A percentile compares a stretch with the other conserved stretches of the same genome.
phyloP scores from a whole-genome alignment of 1,140 invertebrate species.

The Penaeus japonicus region DNA sequence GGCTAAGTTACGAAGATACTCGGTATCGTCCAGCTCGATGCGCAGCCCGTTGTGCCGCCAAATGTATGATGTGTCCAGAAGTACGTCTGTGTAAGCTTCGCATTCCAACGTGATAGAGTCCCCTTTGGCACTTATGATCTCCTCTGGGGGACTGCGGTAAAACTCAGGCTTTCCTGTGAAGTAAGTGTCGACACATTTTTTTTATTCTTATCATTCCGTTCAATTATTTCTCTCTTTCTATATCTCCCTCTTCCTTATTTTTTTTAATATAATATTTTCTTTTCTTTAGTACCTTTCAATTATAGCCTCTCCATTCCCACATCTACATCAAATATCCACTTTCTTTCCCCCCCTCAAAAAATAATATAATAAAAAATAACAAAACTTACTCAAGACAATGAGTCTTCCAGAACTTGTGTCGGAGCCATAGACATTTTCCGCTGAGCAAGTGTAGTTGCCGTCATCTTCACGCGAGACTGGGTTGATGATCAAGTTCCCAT shows the following conservation, averaged over 20 bases:
- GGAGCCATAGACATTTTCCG: conserved; percentile 81
- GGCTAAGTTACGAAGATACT: conserved; percentile 61
- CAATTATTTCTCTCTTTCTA: background rate
- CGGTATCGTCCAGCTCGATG: conserved; percentile 72
- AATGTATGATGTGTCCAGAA: conserved; percentile 86
- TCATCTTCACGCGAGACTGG: conserved; percentile 87
- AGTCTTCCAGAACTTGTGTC: conserved; percentile 83
- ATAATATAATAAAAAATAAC: no score
- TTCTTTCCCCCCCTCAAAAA: no score
- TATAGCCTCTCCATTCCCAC: no score
- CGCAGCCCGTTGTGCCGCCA: conserved; percentile 89
- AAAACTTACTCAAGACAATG: conserved; percentile 80
- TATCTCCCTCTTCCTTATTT: no score
- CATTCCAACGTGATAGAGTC: conserved; percentile 79
- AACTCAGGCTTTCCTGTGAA: conserved; percentile 58
- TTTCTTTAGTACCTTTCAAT: no score
- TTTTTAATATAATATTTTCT: no score
- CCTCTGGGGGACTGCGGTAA: conserved; percentile 72
- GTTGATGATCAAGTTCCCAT: conserved; percentile 85
- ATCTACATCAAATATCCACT: no score
- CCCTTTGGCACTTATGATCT: conserved; percentile 75
- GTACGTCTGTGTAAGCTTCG: conserved; percentile 79
- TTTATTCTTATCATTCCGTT: no score
- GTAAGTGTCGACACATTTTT: conserved; percentile 1
- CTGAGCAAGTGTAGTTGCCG: conserved; percentile 87